phyloP scores from a whole-genome alignment of 2,888 invertebrate genomes.

The Himalopsyche anomala region DNA sequence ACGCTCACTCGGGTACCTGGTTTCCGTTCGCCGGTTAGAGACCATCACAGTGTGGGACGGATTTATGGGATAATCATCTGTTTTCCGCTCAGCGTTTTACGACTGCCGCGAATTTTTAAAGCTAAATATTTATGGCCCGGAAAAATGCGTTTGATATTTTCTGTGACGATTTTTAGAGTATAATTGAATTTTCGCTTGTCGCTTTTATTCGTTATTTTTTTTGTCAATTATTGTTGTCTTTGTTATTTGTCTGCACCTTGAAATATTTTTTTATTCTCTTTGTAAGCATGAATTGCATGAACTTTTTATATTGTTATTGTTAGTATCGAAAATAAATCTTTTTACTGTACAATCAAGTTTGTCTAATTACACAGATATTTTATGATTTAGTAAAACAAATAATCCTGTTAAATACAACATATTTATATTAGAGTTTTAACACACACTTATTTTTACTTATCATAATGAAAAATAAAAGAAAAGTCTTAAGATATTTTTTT shows the following conservation, averaged over 20 bases:
- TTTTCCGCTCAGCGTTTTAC: slow-evolving; percentile 61
- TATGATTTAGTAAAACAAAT: too few species aligned
- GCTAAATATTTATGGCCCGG: slow-evolving; percentile 61
- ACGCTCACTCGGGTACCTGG: not conserved
- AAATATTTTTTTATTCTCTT: slow-evolving; percentile 22
- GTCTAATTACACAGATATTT: too few species aligned
- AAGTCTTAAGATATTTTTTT: too few species aligned
- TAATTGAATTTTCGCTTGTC: slow-evolving; percentile 62
- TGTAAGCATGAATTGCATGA: slow-evolving; percentile 53
- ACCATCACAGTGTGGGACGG: slow-evolving; percentile 49
- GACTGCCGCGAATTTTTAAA: slow-evolving; percentile 61
- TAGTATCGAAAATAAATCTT: too few species aligned
- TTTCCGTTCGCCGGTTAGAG: not conserved
- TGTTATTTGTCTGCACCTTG: slow-evolving; percentile 39
- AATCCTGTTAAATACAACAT: too few species aligned
- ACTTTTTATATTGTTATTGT: too few species aligned
- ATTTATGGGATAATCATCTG: slow-evolving; percentile 63
- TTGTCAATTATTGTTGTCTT: slow-evolving; percentile 36
- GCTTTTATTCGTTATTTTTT: slow-evolving; percentile 56
- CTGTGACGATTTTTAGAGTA: slow-evolving; percentile 48
- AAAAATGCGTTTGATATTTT: slow-evolving; percentile 58
- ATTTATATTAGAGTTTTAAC: too few species aligned
- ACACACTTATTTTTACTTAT: too few species aligned
- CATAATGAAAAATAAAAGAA: not conserved
- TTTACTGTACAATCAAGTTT: too few species aligned